Conservation (phyloP, 2,113 vertebrate species). For the Psettodes erumei region DNA sequence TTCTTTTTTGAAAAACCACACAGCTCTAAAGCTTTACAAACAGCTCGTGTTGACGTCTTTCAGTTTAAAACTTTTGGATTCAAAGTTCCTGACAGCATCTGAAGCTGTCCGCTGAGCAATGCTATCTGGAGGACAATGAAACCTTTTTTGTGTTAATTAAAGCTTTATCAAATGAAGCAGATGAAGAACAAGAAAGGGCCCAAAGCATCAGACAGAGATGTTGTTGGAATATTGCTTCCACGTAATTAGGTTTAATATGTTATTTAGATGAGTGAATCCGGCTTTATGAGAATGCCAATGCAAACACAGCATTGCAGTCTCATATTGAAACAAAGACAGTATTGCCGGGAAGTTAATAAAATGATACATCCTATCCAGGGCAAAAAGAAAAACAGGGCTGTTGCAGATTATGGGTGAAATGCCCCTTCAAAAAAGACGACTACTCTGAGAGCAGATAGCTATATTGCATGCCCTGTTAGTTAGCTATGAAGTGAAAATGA, state of each 20-base stretch:
- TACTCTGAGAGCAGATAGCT: constrained; percentile 29
- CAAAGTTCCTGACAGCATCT: constrained; percentile 1
- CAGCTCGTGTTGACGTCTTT: background rate
- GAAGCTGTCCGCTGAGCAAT: constrained; percentile 13
- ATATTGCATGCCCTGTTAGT: constrained; percentile 60
- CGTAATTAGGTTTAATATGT: constrained; percentile 48
- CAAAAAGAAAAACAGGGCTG: background rate
- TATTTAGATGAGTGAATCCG: constrained; percentile 7
- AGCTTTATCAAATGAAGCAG: constrained; percentile 36
- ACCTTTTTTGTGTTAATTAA: constrained; percentile 49
- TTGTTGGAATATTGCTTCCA: constrained; percentile 46
- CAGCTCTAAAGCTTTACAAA: background rate
- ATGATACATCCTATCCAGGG: background rate
- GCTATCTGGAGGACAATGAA: constrained; percentile 33
- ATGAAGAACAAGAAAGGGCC: constrained; percentile 20
- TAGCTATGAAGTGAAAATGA: constrained; percentile 67
- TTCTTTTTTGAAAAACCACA: background rate
- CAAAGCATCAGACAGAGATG: constrained; percentile 29
- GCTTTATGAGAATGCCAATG: constrained; percentile 30
- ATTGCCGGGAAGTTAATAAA: constrained; percentile 9
- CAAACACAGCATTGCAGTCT: constrained; percentile 25
- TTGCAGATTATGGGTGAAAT: background rate
- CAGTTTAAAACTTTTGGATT: background rate
- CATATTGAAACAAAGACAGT: constrained; percentile 24
- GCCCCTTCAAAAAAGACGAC: background rate